Conservation (phyloP, 2,888 invertebrate species). For the Cantharis lateralis region DNA sequence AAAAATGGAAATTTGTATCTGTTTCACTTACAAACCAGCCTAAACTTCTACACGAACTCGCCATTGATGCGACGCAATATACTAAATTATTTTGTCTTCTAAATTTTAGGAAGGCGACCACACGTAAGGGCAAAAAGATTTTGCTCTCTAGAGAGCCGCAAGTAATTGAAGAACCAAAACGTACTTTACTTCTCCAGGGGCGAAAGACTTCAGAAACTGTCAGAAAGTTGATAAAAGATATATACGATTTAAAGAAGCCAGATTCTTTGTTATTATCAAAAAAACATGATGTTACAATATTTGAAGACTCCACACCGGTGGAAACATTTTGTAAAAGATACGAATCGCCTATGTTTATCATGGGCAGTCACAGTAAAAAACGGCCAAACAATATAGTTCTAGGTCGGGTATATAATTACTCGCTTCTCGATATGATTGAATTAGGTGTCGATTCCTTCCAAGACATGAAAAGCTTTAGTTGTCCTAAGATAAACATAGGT, state of each 20-base stretch:
- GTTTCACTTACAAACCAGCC: not conserved
- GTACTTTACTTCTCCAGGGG: conserved; percentile 83
- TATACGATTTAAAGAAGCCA: conserved; percentile 86
- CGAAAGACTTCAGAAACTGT: conserved; percentile 75
- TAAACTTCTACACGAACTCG: too few species aligned
- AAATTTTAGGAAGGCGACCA: conserved; percentile 79
- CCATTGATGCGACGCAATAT: not conserved
- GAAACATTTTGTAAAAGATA: conserved; percentile 79
- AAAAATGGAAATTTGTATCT: not conserved
- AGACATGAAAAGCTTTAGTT: conserved; percentile 78
- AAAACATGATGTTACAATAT: conserved; percentile 89
- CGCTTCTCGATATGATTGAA: conserved; percentile 95
- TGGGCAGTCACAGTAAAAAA: conserved; percentile 93
- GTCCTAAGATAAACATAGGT: conserved; percentile 67
- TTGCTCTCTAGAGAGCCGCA: conserved; percentile 84
- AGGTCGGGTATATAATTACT: conserved; percentile 88
- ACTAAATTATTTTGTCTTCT: not conserved
- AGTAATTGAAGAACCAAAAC: conserved; percentile 85
- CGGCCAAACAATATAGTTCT: conserved; percentile 89
- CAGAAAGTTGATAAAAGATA: conserved; percentile 78
- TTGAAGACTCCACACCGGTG: conserved; percentile 86
- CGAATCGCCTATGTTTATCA: conserved; percentile 87
- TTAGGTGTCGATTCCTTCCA: conserved; percentile 85
- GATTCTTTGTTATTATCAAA: conserved; percentile 74
- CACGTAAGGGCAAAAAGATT: conserved; percentile 84